phyloP scores from a whole-genome alignment of 2,113 vertebrate species.

The Ginglymostoma cirratum region DNA sequence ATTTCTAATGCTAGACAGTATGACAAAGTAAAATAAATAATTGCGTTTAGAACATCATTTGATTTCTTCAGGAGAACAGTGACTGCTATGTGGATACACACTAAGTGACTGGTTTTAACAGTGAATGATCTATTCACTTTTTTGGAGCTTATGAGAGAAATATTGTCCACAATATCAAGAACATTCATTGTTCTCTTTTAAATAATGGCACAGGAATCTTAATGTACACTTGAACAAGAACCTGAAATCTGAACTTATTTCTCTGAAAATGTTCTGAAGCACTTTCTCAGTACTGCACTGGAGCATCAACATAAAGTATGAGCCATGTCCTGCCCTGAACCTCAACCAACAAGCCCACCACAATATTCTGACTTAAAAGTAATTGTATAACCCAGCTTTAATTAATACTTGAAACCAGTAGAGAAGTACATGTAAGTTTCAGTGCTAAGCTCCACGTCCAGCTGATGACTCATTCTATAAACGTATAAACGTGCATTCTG shows the following conservation, averaged over 20 bases:
- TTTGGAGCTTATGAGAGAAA: background rate
- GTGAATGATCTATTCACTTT: background rate
- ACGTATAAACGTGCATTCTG: background rate
- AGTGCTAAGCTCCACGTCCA: background rate
- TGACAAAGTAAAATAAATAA: background rate
- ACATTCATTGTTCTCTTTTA: background rate
- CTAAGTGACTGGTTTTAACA: background rate
- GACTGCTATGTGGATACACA: background rate
- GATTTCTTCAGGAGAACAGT: background rate
- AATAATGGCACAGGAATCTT: background rate
- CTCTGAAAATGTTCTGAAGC: background rate
- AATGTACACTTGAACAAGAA: background rate
- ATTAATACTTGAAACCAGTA: background rate
- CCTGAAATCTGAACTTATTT: background rate
- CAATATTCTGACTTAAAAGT: background rate
- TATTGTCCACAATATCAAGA: background rate
- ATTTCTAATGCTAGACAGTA: background rate
- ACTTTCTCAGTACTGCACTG: background rate
- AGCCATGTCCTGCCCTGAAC: background rate
- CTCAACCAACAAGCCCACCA: background rate
- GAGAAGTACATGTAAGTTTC: background rate
- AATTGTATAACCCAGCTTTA: background rate
- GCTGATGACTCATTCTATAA: background rate
- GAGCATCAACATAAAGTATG: background rate
- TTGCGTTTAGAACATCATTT: background rate